phyloP scores from a whole-genome alignment of 2,888 invertebrate genomes.

The Lithosia quadra region DNA sequence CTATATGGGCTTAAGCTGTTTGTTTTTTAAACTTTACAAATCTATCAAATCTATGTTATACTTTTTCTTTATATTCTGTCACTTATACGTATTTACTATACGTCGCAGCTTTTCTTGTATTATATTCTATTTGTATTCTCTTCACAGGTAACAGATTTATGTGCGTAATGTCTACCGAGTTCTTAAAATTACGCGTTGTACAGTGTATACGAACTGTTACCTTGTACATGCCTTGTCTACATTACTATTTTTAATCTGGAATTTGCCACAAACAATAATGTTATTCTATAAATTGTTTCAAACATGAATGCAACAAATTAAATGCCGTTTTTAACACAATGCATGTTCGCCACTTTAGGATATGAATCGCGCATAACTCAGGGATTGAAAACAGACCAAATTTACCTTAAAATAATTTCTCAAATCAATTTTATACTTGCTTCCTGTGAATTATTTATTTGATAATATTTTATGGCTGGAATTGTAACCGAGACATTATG shows the following conservation, averaged over 20 bases:
- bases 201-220: not conserved
- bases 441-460: not conserved
- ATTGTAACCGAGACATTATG: not conserved
- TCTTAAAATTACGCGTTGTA: not conserved
- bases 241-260: too few species aligned
- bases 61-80: not conserved
- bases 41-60: not conserved
- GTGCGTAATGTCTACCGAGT: not conserved
- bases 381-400: not conserved
- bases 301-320: not conserved
- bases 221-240: too few species aligned
- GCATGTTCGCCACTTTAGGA: not conserved
- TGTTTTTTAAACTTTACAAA: slow-evolving; percentile 42
- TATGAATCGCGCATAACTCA: not conserved
- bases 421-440: not conserved
- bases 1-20: slow-evolving; percentile 72
- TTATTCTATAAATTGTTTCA: not conserved
- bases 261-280: not conserved
- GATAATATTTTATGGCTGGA: not conserved
- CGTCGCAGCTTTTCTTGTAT: slow-evolving; percentile 61
- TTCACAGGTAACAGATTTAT: slow-evolving; percentile 1
- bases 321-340: not conserved
- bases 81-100: slow-evolving; percentile 46
- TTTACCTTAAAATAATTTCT: not conserved
- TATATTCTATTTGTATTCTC: slow-evolving; percentile 36